Conservation (phyloP, 2,888 invertebrate genomes). For the Rhabditoides inermis region DNA sequence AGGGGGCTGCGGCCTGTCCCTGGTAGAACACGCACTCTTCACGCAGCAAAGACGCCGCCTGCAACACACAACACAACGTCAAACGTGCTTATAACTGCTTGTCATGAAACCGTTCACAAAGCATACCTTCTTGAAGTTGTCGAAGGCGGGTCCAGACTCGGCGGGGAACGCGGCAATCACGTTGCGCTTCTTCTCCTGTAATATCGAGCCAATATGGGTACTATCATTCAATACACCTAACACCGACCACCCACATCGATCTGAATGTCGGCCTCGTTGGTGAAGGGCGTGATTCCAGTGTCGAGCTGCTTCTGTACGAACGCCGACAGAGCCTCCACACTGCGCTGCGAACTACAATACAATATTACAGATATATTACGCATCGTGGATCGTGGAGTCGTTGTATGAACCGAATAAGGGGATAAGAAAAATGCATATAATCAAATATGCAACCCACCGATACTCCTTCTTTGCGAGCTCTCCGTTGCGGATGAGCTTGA, state of each 20-base stretch:
- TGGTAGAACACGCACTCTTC: slow-evolving; percentile 86
- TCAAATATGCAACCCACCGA: slow-evolving; percentile 20
- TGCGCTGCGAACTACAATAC: slow-evolving; percentile 59
- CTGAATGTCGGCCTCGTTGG: slow-evolving; percentile 65
- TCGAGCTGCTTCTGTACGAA: slow-evolving; percentile 81
- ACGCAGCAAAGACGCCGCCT: slow-evolving; percentile 68
- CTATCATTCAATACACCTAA: too few relatives aligned
- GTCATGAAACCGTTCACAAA: background rate
- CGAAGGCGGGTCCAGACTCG: slow-evolving; percentile 72
- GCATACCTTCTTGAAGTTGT: slow-evolving; percentile 60
- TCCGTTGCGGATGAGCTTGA: slow-evolving; percentile 72
- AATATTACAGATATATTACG: background rate
- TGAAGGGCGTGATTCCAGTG: slow-evolving; percentile 72
- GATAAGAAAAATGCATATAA: background rate
- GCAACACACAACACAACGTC: slow-evolving; percentile 57
- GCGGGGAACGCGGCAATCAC: slow-evolving; percentile 55
- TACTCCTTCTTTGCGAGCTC: slow-evolving; percentile 57
- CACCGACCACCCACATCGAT: slow-evolving; percentile 19
- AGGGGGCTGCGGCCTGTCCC: background rate
- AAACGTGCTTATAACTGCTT: background rate
- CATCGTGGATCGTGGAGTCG: background rate
- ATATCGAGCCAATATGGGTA: too few relatives aligned
- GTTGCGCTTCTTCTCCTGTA: slow-evolving; percentile 63
- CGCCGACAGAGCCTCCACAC: slow-evolving; percentile 77
- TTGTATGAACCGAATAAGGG: background rate